Evolutionary conservation across 2,888 invertebrate species (phyloP).

Genomic region (Diabrotica balteata): DNA sequence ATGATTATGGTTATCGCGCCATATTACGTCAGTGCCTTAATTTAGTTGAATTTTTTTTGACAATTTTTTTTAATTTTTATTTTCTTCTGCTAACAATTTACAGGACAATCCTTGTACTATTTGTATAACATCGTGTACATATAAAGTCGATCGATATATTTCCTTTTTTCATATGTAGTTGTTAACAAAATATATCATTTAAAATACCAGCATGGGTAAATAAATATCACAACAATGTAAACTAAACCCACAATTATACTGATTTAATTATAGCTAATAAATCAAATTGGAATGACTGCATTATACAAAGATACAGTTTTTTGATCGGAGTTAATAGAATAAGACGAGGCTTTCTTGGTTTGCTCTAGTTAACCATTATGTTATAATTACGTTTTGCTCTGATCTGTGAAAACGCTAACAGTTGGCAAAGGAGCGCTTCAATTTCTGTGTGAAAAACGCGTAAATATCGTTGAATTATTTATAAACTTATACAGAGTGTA

Average conservation of each 20-base stretch:
- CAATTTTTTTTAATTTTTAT: no score
- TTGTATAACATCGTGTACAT: no score
- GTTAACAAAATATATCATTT: no score
- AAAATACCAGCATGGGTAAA: not conserved
- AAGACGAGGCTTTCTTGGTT: slow-evolving; percentile 21
- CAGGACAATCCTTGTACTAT: no score
- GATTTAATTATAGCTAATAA: slow-evolving; percentile 2
- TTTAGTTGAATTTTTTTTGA: no score
- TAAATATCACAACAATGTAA: not conserved
- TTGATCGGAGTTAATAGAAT: slow-evolving; percentile 19
- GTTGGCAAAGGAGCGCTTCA: slow-evolving; percentile 5
- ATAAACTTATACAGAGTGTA: no score
- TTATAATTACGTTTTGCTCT: slow-evolving; percentile 16
- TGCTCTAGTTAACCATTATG: slow-evolving; percentile 30
- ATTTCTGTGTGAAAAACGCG: not conserved
- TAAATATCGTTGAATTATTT: slow-evolving; percentile 1
- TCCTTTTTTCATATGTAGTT: no score
- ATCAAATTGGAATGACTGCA: slow-evolving; percentile 8
- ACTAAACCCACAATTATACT: not conserved
- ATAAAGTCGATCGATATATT: no score
- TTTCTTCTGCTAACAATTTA: no score
- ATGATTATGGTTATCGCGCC: no score
- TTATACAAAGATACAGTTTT: slow-evolving; percentile 12
- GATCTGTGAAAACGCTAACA: slow-evolving; percentile 26
- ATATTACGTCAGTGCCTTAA: no score